phyloP scores from a whole-genome alignment of 2,797 vertebrate species.

The Sebastes cheni region DNA sequence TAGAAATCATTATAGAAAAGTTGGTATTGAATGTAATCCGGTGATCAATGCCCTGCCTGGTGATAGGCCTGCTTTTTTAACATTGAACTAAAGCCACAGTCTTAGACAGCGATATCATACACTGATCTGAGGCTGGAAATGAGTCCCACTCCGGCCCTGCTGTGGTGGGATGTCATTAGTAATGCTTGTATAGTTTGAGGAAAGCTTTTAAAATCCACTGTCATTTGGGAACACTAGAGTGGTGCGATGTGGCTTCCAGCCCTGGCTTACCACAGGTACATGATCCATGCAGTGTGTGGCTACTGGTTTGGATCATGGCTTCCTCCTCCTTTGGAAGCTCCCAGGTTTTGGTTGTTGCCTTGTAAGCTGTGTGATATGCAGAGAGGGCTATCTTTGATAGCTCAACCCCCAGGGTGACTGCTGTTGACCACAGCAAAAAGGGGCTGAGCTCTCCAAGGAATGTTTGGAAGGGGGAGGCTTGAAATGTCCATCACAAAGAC shows the following conservation, averaged over 20 bases:
- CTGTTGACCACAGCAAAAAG: constrained; percentile 42
- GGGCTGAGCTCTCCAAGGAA: constrained; percentile 55
- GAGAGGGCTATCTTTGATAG: constrained; percentile 50
- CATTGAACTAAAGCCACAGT: too few relatives aligned
- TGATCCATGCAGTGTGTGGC: constrained; percentile 11
- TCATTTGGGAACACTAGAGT: constrained; percentile 26
- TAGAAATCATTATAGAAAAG: too few relatives aligned
- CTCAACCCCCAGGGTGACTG: constrained; percentile 31
- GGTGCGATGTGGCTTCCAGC: constrained; percentile 14
- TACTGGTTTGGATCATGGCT: constrained; percentile 18
- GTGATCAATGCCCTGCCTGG: too few relatives aligned
- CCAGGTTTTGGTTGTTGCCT: constrained; percentile 37
- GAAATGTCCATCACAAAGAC: constrained; percentile 72
- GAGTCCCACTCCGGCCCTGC: neutral
- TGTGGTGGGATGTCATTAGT: neutral
- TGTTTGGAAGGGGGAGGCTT: constrained; percentile 32
- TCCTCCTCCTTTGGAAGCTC: constrained; percentile 7
- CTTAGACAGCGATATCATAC: too few relatives aligned
- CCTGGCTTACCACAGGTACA: constrained; percentile 27
- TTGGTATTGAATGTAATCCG: too few relatives aligned
- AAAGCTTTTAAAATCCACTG: constrained; percentile 39
- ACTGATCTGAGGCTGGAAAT: neutral
- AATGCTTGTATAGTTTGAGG: constrained; percentile 2
- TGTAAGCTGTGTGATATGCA: constrained; percentile 62
- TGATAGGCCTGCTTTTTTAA: too few relatives aligned